Conservation (phyloP, 2,797 vertebrate genomes). For the Heteromormyrus szaboi region DNA sequence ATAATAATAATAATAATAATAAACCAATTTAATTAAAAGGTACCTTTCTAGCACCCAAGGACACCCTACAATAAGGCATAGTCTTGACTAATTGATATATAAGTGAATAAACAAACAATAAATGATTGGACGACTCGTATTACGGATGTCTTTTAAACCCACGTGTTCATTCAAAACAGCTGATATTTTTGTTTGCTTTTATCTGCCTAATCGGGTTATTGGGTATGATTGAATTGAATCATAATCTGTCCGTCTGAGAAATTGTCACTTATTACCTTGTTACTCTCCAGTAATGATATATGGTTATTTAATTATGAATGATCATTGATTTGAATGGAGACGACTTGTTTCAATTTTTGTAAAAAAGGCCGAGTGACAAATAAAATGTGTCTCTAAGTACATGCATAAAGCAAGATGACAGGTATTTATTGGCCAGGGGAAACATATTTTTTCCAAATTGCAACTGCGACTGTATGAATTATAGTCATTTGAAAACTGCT, state of each 20-base stretch:
- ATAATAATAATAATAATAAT: no score
- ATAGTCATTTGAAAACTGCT: neutral
- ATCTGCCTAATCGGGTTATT: neutral
- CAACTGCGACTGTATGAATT: neutral
- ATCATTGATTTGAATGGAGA: neutral
- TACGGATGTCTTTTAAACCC: neutral
- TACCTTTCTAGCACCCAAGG: no score
- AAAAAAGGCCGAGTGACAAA: neutral
- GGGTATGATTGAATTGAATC: neutral
- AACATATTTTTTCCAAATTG: neutral
- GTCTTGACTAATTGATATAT: neutral
- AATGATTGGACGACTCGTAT: neutral
- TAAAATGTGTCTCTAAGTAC: neutral
- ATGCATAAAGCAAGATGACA: neutral
- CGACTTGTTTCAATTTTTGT: neutral
- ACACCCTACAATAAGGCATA: no score
- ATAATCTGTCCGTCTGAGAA: neutral
- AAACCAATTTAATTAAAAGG: no score
- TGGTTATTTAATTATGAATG: neutral
- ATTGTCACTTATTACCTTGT: neutral
- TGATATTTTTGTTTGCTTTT: neutral
- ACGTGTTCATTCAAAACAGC: neutral
- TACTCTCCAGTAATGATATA: neutral
- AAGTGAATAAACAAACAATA: neutral
- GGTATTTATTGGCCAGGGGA: neutral